phyloP scores from a whole-genome alignment of 2,797 vertebrate genomes.

The Todus mexicanus region DNA sequence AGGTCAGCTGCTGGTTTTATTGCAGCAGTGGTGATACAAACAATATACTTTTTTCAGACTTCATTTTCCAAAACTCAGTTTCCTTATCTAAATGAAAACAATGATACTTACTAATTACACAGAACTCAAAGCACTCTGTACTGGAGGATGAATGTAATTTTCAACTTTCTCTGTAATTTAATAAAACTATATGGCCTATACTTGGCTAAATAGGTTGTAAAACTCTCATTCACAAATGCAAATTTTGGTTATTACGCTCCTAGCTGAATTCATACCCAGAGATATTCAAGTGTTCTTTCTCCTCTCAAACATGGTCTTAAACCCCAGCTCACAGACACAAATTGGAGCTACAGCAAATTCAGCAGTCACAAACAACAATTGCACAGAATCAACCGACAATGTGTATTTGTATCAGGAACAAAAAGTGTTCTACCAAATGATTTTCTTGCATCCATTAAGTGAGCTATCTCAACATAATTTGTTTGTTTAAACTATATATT shows the following conservation, averaged over 20 bases:
- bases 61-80: not conserved
- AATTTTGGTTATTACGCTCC: not conserved
- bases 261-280: not conserved
- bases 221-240: not conserved
- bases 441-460: not conserved
- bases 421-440: not conserved
- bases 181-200: not conserved
- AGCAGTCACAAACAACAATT: not conserved
- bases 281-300: not conserved
- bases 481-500: not conserved
- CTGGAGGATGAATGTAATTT: not conserved
- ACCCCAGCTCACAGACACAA: not conserved
- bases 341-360: not conserved
- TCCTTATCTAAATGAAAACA: not conserved
- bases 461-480: not conserved
- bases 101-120: not conserved
- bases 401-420: not conserved
- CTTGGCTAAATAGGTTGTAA: not conserved
- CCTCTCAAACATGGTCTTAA: not conserved
- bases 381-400: not conserved
- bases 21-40: not conserved
- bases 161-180: not conserved
- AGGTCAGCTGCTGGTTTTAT: not conserved
- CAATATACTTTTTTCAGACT: not conserved
- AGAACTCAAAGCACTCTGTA: not conserved